Conservation (phyloP, 2,113 vertebrate genomes). For the Tauraco erythrolophus region DNA sequence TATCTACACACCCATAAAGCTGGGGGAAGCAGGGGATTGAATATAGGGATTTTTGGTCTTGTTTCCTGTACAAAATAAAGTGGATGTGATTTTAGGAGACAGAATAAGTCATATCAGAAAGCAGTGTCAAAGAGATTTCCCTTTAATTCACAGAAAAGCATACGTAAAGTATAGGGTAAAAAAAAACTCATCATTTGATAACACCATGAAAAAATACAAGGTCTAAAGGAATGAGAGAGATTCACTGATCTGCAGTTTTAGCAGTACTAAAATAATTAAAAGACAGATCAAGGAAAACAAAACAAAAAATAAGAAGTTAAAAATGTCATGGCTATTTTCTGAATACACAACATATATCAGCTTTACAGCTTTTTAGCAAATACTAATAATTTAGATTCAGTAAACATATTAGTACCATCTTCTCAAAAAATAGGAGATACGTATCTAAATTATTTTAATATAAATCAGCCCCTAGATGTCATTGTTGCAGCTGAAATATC, state of each 20-base stretch:
- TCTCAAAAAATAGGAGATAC: background rate
- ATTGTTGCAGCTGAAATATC: slow-evolving; percentile 75
- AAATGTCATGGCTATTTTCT: slow-evolving; percentile 6
- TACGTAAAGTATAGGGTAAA: background rate
- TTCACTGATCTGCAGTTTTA: background rate
- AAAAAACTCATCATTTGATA: background rate
- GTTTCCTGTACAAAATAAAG: background rate
- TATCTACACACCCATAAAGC: background rate
- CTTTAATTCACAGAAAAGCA: background rate
- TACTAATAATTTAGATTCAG: slow-evolving; percentile 31
- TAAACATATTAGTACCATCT: slow-evolving; percentile 23
- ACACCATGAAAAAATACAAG: background rate
- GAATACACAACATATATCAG: background rate
- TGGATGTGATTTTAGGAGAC: background rate
- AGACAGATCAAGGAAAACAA: slow-evolving; percentile 9
- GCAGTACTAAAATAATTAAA: slow-evolving; percentile 11
- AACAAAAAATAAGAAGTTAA: background rate
- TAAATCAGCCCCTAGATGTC: slow-evolving; percentile 77
- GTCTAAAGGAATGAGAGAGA: background rate
- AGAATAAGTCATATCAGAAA: background rate
- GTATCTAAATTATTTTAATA: slow-evolving; percentile 63
- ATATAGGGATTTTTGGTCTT: background rate
- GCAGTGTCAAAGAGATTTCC: background rate
- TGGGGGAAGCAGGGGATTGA: background rate
- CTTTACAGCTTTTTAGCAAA: slow-evolving; percentile 32